Conservation (phyloP, 2,888 invertebrate species). For the Mimachlamys varia region DNA sequence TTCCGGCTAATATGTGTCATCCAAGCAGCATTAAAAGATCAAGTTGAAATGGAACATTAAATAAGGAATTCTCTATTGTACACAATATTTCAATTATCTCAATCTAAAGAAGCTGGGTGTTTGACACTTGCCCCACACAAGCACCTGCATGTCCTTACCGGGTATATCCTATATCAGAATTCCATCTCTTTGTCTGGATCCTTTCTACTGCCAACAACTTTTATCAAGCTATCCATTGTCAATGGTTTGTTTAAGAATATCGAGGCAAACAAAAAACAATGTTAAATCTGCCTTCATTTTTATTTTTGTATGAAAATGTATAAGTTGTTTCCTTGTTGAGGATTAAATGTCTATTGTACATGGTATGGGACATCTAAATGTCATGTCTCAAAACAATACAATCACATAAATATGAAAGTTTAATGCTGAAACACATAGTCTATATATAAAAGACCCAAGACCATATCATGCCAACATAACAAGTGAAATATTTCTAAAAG, state of each 20-base stretch:
- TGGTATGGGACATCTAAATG: background rate
- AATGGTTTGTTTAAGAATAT: background rate
- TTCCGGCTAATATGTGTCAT: background rate
- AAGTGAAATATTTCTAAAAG: background rate
- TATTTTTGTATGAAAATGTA: background rate
- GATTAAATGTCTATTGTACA: background rate
- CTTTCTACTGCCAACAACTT: background rate
- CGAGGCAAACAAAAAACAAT: background rate
- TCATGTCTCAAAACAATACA: background rate
- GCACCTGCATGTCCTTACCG: background rate
- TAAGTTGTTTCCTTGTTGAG: background rate
- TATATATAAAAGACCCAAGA: background rate
- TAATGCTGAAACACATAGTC: background rate
- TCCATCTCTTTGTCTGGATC: background rate
- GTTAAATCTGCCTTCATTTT: background rate
- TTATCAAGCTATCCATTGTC: background rate
- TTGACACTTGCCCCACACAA: background rate
- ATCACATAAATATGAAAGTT: background rate
- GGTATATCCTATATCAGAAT: background rate
- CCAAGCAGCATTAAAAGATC: constrained; percentile 15
- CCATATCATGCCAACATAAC: background rate
- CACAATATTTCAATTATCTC: background rate
- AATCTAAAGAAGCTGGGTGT: background rate
- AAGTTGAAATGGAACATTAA: background rate
- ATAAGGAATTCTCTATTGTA: background rate